Conservation (phyloP, 2,797 vertebrate genomes). For the Pagetopsis macropterus region DNA sequence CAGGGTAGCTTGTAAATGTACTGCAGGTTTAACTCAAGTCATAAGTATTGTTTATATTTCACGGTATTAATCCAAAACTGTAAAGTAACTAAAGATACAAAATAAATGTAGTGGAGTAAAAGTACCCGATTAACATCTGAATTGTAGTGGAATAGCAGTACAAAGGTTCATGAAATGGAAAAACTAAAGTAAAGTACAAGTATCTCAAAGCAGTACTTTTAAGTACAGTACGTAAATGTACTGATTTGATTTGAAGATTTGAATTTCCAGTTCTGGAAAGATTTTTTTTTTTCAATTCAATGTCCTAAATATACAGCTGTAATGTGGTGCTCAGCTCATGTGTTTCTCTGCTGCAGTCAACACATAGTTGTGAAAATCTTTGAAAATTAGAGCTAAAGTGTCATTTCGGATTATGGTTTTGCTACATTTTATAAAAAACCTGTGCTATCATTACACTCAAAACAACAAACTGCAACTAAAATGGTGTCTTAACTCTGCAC, state of each 20-base stretch:
- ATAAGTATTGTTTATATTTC: too few relatives aligned
- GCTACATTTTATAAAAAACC: constrained; percentile 8
- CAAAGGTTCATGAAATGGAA: too few relatives aligned
- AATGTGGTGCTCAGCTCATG: neutral
- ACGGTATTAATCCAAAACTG: too few relatives aligned
- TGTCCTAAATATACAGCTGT: constrained; percentile 7
- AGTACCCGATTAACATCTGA: too few relatives aligned
- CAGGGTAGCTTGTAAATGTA: too few relatives aligned
- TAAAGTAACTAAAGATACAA: too few relatives aligned
- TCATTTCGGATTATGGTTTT: neutral
- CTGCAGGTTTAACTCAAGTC: too few relatives aligned
- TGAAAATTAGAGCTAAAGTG: constrained; percentile 4
- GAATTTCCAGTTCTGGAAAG: constrained; percentile 8
- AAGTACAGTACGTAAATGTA: too few relatives aligned
- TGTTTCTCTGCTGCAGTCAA: neutral
- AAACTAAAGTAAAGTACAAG: too few relatives aligned
- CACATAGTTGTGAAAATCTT: neutral
- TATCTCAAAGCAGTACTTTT: too few relatives aligned
- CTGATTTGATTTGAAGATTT: constrained; percentile 20
- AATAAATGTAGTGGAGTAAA: too few relatives aligned
- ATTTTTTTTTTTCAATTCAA: constrained; percentile 7
- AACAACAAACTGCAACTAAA: constrained; percentile 5
- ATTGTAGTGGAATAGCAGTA: too few relatives aligned
- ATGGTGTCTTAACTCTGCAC: constrained; percentile 5
- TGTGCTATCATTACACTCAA: neutral